Evolutionary conservation across 2,113 vertebrate species (phyloP).

Genomic region (Pao palembangensis): DNA sequence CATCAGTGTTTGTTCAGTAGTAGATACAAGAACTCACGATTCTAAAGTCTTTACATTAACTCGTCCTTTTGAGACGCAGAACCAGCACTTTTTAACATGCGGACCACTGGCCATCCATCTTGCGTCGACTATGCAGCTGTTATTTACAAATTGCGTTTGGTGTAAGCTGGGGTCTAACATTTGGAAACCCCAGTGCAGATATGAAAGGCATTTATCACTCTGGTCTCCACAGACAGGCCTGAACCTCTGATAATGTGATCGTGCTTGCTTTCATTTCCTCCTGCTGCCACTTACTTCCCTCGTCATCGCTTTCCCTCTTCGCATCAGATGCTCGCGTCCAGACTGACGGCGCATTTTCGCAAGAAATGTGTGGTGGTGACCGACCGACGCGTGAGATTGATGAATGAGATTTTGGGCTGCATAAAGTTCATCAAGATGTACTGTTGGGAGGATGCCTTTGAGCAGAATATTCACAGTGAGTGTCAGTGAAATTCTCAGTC

Average conservation of each 20-base stretch:
- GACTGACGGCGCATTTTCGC: slow-evolving; percentile 79
- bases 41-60: background rate
- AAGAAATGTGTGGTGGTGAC: slow-evolving; percentile 77
- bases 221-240: slow-evolving; percentile 33
- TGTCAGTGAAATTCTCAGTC: slow-evolving; percentile 1
- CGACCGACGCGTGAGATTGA: slow-evolving; percentile 77
- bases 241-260: slow-evolving; percentile 52
- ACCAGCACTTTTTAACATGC: slow-evolving; percentile 20
- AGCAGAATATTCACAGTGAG: slow-evolving; percentile 76
- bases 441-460: slow-evolving; percentile 79
- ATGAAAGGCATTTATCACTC: slow-evolving; percentile 54
- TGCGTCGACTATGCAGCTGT: slow-evolving; percentile 34
- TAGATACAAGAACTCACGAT: slow-evolving; percentile 7
- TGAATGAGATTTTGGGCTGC: slow-evolving; percentile 80
- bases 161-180: slow-evolving; percentile 37
- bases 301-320: slow-evolving; percentile 51
- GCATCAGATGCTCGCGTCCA: slow-evolving; percentile 77
- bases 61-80: background rate
- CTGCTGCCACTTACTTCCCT: slow-evolving; percentile 46
- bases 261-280: slow-evolving; percentile 70
- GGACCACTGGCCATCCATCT: slow-evolving; percentile 25
- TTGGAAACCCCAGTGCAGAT: slow-evolving; percentile 40
- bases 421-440: slow-evolving; percentile 86
- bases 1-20: slow-evolving; percentile 3
- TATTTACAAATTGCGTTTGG: slow-evolving; percentile 41